phyloP scores from a whole-genome alignment of 2,113 vertebrate species.

The Caranx melampygus region DNA sequence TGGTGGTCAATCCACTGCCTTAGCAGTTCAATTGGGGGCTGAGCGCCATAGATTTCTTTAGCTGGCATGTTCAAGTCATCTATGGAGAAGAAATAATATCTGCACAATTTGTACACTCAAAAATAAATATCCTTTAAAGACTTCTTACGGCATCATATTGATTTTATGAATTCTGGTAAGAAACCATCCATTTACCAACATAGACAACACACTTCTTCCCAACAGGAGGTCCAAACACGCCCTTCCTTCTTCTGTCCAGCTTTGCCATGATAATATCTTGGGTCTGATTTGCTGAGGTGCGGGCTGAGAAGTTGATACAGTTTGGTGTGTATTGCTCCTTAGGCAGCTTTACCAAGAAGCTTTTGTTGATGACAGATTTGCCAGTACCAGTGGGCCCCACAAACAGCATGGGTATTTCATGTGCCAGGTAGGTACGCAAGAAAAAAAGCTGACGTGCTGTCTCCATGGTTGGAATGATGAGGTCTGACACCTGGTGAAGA shows the following conservation, averaged over 20 bases:
- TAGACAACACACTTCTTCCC: constrained; percentile 92
- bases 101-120: background rate
- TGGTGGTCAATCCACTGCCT: constrained; percentile 92
- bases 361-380: constrained; percentile 92
- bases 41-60: constrained; percentile 93
- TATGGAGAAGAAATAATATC: constrained; percentile 41
- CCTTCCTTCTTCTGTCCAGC: constrained; percentile 90
- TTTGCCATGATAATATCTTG: constrained; percentile 96
- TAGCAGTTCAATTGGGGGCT: constrained; percentile 93
- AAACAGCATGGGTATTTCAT: constrained; percentile 87
- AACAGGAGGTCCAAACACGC: constrained; percentile 89
- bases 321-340: constrained; percentile 88
- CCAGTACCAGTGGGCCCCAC: constrained; percentile 96
- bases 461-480: constrained; percentile 93
- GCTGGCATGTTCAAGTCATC: constrained; percentile 97
- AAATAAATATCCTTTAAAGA: background rate
- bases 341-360: constrained; percentile 89
- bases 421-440: constrained; percentile 87
- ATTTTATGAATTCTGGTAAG: background rate
- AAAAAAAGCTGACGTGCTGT: constrained; percentile 93
- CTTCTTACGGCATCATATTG: background rate
- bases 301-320: constrained; percentile 93
- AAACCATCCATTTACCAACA: constrained; percentile 86
- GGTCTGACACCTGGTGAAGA: constrained; percentile 87
- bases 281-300: constrained; percentile 92